phyloP scores from a whole-genome alignment of 2,888 invertebrate genomes.

The Quadriops clusia region DNA sequence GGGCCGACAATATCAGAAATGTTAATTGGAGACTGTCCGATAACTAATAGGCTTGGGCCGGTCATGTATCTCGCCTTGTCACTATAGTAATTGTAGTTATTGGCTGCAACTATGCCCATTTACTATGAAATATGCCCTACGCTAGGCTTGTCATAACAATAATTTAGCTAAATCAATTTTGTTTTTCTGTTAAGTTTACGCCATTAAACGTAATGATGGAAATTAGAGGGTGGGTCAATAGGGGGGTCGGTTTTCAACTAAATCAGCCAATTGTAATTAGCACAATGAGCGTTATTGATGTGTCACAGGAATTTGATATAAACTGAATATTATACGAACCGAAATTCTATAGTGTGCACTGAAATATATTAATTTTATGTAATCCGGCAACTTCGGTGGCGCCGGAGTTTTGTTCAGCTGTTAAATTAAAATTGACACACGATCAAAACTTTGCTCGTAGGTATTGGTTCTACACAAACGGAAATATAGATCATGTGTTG shows the following conservation, averaged over 20 bases:
- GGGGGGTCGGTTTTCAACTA: conserved; percentile 30
- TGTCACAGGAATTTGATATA: conserved; percentile 31
- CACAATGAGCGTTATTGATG: conserved; percentile 34
- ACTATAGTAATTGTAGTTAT: conserved; percentile 37
- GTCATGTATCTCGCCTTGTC: conserved; percentile 34
- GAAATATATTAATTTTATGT: no score
- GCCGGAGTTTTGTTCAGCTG: no score
- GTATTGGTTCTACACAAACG: no score
- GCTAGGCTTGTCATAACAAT: conserved; percentile 33
- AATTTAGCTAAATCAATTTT: conserved; percentile 37
- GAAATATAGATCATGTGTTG: no score
- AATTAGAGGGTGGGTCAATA: conserved; percentile 34
- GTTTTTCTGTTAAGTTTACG: conserved; percentile 33
- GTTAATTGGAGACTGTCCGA: conserved; percentile 29
- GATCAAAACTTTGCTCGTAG: no score
- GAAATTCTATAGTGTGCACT: conserved; percentile 22
- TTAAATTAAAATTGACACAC: no score
- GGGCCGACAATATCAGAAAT: conserved; percentile 23
- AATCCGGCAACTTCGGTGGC: no score
- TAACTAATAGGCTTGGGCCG: conserved; percentile 31
- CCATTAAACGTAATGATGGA: conserved; percentile 35
- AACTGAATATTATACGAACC: conserved; percentile 20
- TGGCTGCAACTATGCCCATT: conserved; percentile 37
- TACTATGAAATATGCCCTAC: conserved; percentile 33
- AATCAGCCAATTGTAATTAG: conserved; percentile 36